Conservation (phyloP, 2,113 vertebrate genomes). For the Psophia crepitans region DNA sequence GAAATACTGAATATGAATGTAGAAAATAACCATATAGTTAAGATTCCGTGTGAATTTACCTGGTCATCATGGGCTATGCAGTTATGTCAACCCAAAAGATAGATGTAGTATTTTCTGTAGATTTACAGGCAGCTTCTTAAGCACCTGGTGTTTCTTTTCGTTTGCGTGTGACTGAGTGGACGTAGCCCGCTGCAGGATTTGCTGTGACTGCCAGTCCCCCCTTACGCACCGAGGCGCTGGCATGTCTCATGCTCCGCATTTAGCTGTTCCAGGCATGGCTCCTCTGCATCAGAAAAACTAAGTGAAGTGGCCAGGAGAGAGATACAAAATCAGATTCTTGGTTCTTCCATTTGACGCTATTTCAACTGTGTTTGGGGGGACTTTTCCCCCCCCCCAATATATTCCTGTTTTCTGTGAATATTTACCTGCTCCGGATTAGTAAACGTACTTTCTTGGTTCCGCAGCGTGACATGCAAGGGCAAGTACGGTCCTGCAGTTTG, state of each 20-base stretch:
- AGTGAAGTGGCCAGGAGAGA: background rate
- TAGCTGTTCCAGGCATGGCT: background rate
- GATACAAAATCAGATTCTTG: background rate
- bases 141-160: background rate
- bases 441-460: background rate
- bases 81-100: background rate
- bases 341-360: background rate
- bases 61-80: background rate
- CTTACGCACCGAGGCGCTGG: rapidly evolving
- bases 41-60: background rate
- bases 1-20: background rate
- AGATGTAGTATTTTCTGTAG: background rate
- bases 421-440: background rate
- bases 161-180: background rate
- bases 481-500: background rate
- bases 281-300: background rate
- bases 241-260: background rate
- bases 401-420: background rate
- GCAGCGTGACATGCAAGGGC: background rate
- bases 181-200: background rate
- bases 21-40: background rate
- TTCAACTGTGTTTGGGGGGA: background rate
- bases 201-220: background rate
- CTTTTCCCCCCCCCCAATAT: background rate
- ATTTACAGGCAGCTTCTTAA: background rate